phyloP scores from a whole-genome alignment of 2,888 invertebrate genomes.

The Nudaria mundana region DNA sequence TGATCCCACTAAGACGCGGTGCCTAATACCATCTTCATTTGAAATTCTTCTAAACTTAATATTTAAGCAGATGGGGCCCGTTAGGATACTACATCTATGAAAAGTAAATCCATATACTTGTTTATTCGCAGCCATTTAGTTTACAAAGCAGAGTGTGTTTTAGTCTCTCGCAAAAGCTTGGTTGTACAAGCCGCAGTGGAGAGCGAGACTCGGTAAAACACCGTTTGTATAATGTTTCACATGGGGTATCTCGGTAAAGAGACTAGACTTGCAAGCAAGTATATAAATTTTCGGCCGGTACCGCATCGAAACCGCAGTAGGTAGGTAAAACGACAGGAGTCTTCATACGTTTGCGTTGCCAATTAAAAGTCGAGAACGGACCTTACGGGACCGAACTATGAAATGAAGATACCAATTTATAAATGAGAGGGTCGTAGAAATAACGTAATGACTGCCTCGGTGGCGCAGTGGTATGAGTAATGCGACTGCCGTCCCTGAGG shows the following conservation, averaged over 20 bases:
- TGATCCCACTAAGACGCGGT: constrained; percentile 65
- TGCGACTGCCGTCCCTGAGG: too few relatives aligned
- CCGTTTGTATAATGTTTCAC: constrained; percentile 48
- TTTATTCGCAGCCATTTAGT: constrained; percentile 57
- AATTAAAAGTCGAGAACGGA: constrained; percentile 60
- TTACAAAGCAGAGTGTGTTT: constrained; percentile 50
- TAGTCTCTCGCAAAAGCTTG: constrained; percentile 18
- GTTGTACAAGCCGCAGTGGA: constrained; percentile 51
- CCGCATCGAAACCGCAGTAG: constrained; percentile 77
- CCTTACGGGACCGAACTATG: constrained; percentile 41
- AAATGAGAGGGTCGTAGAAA: constrained; percentile 17
- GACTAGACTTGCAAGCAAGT: constrained; percentile 68
- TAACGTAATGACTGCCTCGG: too few relatives aligned
- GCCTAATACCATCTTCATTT: constrained; percentile 72
- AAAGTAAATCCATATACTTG: constrained; percentile 44
- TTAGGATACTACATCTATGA: constrained; percentile 48
- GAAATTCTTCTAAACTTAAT: constrained; percentile 78
- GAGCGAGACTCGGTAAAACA: constrained; percentile 43
- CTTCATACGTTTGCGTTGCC: constrained; percentile 65
- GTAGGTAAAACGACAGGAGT: constrained; percentile 56
- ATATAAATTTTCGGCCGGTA: constrained; percentile 73
- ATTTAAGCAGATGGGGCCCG: constrained; percentile 65
- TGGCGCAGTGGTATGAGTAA: too few relatives aligned
- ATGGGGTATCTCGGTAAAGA: constrained; percentile 48
- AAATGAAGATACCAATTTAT: constrained; percentile 31